A percentile compares a stretch with the other conserved stretches of the same genome.
Conservation (phyloP, 2,113 vertebrate species). For the Myocastor coypus region DNA sequence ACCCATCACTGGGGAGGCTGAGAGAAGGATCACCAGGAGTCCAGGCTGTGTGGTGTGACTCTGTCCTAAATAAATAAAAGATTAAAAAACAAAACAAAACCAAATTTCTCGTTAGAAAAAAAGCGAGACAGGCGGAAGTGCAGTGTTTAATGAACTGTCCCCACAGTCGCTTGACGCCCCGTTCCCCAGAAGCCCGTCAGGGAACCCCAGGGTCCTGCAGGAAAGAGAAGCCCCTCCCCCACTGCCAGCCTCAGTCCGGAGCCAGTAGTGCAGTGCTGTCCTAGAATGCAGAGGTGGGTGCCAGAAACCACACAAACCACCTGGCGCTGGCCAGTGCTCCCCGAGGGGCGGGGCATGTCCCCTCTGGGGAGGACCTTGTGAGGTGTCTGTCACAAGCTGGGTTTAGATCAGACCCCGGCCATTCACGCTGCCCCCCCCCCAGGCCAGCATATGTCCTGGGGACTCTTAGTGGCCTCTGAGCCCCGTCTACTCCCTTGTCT, state of each 20-base stretch:
- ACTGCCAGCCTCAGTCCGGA: not conserved
- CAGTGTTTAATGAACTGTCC: not conserved
- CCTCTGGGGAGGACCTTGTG: accelerated
- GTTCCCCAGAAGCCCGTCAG: not conserved
- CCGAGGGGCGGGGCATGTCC: not conserved
- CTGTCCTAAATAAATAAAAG: too few species aligned
- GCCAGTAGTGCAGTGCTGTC: accelerated
- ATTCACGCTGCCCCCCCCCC: not conserved
- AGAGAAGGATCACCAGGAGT: too few species aligned
- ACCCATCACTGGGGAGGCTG: too few species aligned
- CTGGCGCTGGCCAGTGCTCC: accelerated
- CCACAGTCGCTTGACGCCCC: not conserved
- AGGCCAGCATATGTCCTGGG: accelerated
- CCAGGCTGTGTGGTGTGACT: too few species aligned
- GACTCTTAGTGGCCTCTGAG: not conserved
- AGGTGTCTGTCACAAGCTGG: not conserved
- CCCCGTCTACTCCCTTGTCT: not conserved
- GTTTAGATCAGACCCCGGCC: not conserved
- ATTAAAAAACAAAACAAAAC: too few species aligned
- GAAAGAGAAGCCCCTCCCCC: too few species aligned
- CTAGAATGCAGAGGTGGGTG: accelerated
- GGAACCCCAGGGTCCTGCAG: not conserved
- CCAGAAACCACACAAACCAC: not conserved
- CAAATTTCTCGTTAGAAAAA: not conserved
- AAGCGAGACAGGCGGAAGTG: not conserved